phyloP scores from a whole-genome alignment of 1,140 invertebrate genomes.

The Eumeta japonica region DNA sequence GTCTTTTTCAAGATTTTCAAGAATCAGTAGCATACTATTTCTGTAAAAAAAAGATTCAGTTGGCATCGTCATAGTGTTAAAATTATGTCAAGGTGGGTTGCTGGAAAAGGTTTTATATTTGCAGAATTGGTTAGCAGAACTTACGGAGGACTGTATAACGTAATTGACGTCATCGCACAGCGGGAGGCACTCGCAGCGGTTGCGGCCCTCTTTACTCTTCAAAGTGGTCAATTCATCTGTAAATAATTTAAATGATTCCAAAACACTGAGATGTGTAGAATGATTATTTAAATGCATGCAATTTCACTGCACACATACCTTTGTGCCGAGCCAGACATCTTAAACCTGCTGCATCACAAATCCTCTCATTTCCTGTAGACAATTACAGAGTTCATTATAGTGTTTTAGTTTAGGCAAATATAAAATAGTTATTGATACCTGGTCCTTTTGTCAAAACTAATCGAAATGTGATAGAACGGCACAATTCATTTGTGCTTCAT shows the following conservation, averaged over 20 bases:
- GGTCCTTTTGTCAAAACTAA: neutral
- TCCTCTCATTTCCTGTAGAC: conserved; percentile 55
- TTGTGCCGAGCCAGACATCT: conserved; percentile 60
- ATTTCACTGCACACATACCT: conserved; percentile 59
- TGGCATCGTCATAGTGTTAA: too few species aligned
- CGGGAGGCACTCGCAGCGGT: conserved; percentile 60
- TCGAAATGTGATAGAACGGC: neutral
- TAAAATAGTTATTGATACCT: neutral
- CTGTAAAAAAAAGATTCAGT: too few species aligned
- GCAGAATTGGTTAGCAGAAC: too few species aligned
- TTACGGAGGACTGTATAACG: conserved; percentile 54
- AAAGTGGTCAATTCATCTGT: conserved; percentile 40
- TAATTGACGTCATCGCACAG: conserved; percentile 67
- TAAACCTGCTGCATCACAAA: conserved; percentile 62
- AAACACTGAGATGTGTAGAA: conserved; percentile 1
- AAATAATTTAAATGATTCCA: conserved; percentile 12
- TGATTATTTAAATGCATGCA: neutral
- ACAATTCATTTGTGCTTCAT: neutral
- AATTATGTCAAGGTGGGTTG: too few species aligned
- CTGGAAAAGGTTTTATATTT: too few species aligned
- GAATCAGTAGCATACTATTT: too few species aligned
- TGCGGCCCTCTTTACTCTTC: conserved; percentile 44
- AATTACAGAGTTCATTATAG: conserved; percentile 5
- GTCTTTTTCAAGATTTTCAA: too few species aligned
- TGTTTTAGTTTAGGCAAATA: neutral